These are phyloP conservation scores for Aphelinus atriplicis DNA, from an alignment of 1,140 invertebrate genomes.

Conservation along the genomic window DNA sequence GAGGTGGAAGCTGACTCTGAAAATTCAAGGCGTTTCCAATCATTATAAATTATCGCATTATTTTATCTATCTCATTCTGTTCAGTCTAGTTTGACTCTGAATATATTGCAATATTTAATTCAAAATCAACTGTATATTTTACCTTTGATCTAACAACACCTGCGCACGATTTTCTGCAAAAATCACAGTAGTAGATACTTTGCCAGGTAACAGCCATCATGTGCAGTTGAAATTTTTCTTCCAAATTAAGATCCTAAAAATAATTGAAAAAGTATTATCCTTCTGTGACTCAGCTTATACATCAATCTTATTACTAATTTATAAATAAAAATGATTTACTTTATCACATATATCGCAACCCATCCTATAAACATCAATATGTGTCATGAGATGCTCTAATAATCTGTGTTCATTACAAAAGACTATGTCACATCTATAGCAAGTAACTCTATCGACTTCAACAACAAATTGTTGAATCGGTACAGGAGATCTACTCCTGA, in stretches of 20 bases:
- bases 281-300: no score
- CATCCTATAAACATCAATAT: conserved; percentile 41
- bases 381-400: conserved; percentile 40
- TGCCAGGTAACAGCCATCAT: conserved; percentile 43
- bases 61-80: no score
- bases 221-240: conserved; percentile 43
- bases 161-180: conserved; percentile 44
- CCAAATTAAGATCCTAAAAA: conserved; percentile 41
- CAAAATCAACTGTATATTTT: not conserved
- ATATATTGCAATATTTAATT: not conserved
- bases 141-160: conserved; percentile 44
- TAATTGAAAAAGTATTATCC: not conserved
- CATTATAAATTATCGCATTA: no score
- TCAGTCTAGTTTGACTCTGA: no score
- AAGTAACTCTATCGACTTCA: conserved; percentile 38
- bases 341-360: conserved; percentile 42
- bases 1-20: conserved; percentile 38
- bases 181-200: conserved; percentile 42
- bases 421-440: conserved; percentile 39
- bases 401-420: conserved; percentile 40
- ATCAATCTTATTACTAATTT: not conserved
- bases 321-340: conserved; percentile 17
- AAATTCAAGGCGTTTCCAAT: not conserved
- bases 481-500: conserved; percentile 21
- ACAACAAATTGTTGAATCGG: conserved; percentile 14